Conservation (phyloP, 2,113 vertebrate species). For the Eira barbara region DNA sequence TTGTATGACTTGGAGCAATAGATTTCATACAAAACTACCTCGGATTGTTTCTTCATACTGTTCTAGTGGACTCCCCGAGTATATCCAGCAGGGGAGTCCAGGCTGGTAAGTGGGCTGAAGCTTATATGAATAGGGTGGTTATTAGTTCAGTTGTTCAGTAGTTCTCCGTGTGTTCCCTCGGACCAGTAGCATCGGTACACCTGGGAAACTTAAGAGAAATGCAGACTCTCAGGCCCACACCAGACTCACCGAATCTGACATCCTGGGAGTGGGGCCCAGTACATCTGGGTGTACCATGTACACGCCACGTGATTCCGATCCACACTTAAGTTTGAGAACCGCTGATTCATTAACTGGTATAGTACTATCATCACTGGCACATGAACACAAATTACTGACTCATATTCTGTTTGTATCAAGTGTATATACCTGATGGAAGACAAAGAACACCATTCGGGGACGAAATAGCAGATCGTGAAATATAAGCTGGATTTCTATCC, state of each 20-base stretch:
- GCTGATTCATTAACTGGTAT: not conserved
- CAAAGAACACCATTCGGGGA: not conserved
- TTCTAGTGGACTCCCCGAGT: not conserved
- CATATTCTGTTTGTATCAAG: not conserved
- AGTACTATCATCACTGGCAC: not conserved
- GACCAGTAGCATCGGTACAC: not conserved
- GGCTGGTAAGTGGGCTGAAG: not conserved
- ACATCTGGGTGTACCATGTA: not conserved
- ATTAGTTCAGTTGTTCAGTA: no score
- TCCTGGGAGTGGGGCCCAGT: not conserved
- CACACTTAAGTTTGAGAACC: not conserved
- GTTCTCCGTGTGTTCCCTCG: not conserved
- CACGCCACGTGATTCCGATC: not conserved
- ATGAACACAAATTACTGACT: not conserved
- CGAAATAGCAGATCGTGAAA: not conserved
- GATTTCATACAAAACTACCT: not conserved
- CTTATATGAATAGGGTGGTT: not conserved
- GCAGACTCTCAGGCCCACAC: not conserved
- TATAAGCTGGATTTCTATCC: not conserved
- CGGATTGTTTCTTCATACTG: not conserved
- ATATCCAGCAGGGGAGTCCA: not conserved
- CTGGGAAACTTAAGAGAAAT: not conserved
- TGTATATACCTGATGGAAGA: not conserved
- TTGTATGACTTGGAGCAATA: not conserved
- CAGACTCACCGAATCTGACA: not conserved